Conservation (phyloP, 2,888 invertebrate species). For the Sinohyriopsis cumingii region DNA sequence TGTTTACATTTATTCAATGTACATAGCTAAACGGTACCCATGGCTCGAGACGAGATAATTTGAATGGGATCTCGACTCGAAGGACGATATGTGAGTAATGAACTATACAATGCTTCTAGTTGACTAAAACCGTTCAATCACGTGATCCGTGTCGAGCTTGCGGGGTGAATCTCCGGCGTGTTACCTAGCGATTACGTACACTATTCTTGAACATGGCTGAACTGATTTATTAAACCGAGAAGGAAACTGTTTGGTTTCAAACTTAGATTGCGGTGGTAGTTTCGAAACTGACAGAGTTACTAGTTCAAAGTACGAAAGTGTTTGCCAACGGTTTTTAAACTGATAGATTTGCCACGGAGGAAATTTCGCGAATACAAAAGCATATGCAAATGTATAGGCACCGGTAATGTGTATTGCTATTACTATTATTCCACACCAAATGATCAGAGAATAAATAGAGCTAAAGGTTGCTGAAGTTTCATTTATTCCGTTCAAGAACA, state of each 20-base stretch:
- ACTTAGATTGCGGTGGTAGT: no score
- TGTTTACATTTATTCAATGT: no score
- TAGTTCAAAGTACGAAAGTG: not conserved
- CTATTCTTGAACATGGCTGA: conserved; percentile 20
- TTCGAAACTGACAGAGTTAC: not conserved
- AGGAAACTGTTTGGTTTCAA: not conserved
- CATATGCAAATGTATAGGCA: not conserved
- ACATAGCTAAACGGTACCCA: not conserved
- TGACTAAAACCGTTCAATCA: conserved; percentile 17
- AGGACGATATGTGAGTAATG: not conserved
- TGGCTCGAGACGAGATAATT: not conserved
- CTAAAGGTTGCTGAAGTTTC: no score
- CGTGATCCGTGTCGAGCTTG: conserved; percentile 15
- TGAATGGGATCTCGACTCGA: not conserved
- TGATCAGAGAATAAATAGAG: no score
- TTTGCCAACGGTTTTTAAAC: not conserved
- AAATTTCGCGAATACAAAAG: conserved; percentile 1
- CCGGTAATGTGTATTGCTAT: no score
- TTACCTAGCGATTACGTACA: conserved; percentile 52
- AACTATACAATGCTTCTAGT: conserved; percentile 18
- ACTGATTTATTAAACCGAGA: not conserved
- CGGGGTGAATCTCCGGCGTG: conserved; percentile 10
- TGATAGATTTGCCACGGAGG: not conserved
- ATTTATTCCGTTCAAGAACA: not conserved
- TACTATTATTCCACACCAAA: no score